These are phyloP conservation scores for Larimichthys polyactis DNA, from an alignment of 2,113 vertebrate genomes.

Conservation along the genomic window DNA sequence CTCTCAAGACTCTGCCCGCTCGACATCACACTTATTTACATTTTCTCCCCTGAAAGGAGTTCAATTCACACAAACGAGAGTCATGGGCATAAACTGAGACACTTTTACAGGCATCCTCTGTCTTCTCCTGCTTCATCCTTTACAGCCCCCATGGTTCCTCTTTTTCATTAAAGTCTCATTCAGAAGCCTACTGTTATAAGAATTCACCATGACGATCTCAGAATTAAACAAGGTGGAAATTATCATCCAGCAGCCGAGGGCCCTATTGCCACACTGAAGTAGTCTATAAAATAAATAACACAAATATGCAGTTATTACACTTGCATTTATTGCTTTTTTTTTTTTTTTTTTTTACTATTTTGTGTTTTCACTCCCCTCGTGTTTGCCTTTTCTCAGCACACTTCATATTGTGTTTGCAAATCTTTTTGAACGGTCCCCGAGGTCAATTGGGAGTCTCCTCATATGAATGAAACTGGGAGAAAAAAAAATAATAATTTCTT, in stretches of 20 bases:
- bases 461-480: constrained; percentile 46
- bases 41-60: constrained; percentile 29
- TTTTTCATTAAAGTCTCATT: constrained; percentile 71
- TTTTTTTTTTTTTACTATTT: constrained; percentile 26
- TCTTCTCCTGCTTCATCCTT: constrained; percentile 62
- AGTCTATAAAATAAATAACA: constrained; percentile 29
- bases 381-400: constrained; percentile 38
- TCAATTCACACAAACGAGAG: constrained; percentile 43
- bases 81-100: constrained; percentile 45
- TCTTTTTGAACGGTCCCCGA: constrained; percentile 53
- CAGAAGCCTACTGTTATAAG: constrained; percentile 46
- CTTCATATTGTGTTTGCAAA: constrained; percentile 62
- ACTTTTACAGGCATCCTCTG: constrained; percentile 65
- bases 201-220: constrained; percentile 57
- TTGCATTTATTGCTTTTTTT: constrained; percentile 18
- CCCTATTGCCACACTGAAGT: constrained; percentile 8
- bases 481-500: constrained; percentile 70
- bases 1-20: not conserved
- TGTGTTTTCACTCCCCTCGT: not conserved
- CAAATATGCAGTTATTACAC: not conserved
- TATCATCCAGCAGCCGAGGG: constrained; percentile 26
- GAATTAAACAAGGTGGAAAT: constrained; percentile 44
- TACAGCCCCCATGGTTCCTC: constrained; percentile 53
- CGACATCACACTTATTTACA: constrained; percentile 35
- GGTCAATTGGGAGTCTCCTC: constrained; percentile 69